Conservation (phyloP, 2,888 invertebrate species). For the Tinea semifulvella region DNA sequence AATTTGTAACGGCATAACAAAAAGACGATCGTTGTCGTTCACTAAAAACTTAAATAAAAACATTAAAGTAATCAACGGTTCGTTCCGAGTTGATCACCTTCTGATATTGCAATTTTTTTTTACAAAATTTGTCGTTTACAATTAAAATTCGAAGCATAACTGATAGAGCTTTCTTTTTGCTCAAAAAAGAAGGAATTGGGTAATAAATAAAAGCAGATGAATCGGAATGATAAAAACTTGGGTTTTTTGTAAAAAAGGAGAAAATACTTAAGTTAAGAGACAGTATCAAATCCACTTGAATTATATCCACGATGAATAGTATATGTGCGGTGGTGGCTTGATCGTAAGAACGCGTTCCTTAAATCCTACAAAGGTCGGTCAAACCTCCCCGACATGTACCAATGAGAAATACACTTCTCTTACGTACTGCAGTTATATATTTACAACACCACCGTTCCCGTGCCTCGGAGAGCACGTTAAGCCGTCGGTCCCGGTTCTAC, state of each 20-base stretch:
- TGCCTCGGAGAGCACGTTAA: no score
- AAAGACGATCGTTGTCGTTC: slow-evolving; percentile 4
- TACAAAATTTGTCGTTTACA: slow-evolving; percentile 55
- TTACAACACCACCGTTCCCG: no score
- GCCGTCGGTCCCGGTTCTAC: no score
- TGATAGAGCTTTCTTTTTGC: slow-evolving; percentile 37
- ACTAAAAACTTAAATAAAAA: slow-evolving; percentile 50
- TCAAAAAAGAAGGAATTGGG: not conserved
- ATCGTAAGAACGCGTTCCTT: no score
- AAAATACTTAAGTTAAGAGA: slow-evolving; percentile 58
- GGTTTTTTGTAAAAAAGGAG: slow-evolving; percentile 29
- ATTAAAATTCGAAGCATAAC: slow-evolving; percentile 34
- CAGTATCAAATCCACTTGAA: no score
- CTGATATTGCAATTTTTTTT: slow-evolving; percentile 56
- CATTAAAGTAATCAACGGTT: slow-evolving; percentile 48
- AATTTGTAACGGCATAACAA: slow-evolving; percentile 11
- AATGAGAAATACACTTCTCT: no score
- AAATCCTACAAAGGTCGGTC: no score
- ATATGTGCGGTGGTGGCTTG: no score
- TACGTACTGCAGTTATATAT: no score
- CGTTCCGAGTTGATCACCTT: slow-evolving; percentile 46
- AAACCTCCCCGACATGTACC: no score
- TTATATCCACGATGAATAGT: no score
- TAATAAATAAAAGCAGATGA: slow-evolving; percentile 9
- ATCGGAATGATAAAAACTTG: slow-evolving; percentile 3